Conservation (phyloP, 2,797 vertebrate genomes). For the Channa striata region DNA sequence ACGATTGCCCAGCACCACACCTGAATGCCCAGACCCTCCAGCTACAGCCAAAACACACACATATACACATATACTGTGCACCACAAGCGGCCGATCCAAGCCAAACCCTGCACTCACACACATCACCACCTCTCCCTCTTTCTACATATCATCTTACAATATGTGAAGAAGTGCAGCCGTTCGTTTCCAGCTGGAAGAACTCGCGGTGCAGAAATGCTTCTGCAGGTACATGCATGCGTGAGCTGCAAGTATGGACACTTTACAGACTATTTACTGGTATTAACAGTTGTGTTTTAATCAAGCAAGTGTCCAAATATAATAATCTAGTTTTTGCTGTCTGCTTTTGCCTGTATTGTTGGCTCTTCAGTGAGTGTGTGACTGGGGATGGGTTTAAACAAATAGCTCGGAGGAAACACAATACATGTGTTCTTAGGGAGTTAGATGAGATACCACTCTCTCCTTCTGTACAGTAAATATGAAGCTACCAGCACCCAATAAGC, state of each 20-base stretch:
- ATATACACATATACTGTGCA: conserved; percentile 24
- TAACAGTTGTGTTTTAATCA: background rate
- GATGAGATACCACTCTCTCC: background rate
- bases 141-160: conserved; percentile 55
- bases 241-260: background rate
- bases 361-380: background rate
- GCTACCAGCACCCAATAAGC: too few species aligned
- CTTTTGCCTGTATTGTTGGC: background rate
- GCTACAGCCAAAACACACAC: conserved; percentile 41
- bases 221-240: conserved; percentile 33
- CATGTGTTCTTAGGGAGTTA: background rate
- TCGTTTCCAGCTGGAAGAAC: conserved; percentile 40
- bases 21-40: conserved; percentile 56
- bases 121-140: conserved; percentile 63
- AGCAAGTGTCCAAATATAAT: background rate
- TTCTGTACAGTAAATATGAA: background rate
- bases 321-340: background rate
- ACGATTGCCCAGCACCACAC: conserved; percentile 69
- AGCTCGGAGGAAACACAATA: background rate
- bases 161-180: conserved; percentile 14
- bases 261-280: conserved; percentile 4
- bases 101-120: conserved; percentile 61
- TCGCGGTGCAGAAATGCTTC: conserved; percentile 29
- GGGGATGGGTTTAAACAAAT: background rate
- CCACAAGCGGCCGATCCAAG: conserved; percentile 47